Percentiles rank a stretch among this genome's conserved stretches.
Evolutionary conservation across 2,888 invertebrate genomes (phyloP).

Genomic region (Amorpha juglandis): DNA sequence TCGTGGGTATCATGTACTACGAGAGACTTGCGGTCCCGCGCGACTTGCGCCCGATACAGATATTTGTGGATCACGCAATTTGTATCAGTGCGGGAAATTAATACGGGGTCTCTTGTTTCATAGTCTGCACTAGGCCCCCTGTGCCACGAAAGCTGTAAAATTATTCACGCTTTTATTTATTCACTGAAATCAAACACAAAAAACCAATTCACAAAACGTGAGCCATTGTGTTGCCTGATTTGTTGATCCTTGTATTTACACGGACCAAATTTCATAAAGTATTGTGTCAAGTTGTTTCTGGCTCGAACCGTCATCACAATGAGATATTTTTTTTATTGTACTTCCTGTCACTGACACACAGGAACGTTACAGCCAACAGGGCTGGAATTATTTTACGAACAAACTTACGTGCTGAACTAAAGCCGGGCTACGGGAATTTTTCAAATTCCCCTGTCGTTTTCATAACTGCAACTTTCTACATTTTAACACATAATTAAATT

Average conservation of each 20-base stretch:
- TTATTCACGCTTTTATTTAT: no score
- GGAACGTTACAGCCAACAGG: conserved; percentile 30
- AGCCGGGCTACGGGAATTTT: conserved; percentile 36
- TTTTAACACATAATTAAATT: conserved; percentile 24
- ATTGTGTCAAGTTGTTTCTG: conserved; percentile 15
- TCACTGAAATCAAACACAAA: no score
- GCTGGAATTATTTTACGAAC: conserved; percentile 44
- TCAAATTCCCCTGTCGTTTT: conserved; percentile 38
- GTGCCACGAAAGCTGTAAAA: no score
- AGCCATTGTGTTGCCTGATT: neutral
- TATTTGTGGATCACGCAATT: no score
- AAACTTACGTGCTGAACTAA: conserved; percentile 34
- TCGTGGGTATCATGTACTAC: no score
- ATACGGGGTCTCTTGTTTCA: no score
- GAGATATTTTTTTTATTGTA: neutral
- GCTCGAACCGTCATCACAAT: conserved; percentile 4
- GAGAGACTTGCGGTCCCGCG: no score
- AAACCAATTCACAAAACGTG: no score
- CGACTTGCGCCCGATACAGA: no score
- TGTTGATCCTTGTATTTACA: conserved; percentile 1
- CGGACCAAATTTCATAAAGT: conserved; percentile 7
- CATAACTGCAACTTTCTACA: conserved; percentile 33
- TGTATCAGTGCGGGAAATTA: no score
- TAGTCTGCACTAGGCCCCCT: no score
- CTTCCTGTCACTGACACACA: neutral